Evolutionary conservation across 2,113 vertebrate genomes (phyloP).

Genomic region (Albula glossodonta): DNA sequence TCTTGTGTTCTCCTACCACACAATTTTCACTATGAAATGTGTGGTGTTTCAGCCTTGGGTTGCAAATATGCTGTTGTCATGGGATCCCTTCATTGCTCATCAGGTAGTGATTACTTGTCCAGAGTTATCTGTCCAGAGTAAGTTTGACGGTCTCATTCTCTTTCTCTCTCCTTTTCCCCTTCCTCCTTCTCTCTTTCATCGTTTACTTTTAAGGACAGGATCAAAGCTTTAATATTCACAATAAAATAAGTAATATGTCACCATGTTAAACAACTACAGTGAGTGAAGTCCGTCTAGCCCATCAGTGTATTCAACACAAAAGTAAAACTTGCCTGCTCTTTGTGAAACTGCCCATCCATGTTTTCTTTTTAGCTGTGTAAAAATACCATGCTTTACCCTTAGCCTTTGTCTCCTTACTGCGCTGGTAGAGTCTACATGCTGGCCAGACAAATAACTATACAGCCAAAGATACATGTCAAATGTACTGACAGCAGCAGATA

Average conservation of each 20-base stretch:
- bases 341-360: neutral
- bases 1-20: neutral
- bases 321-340: neutral
- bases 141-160: conserved; percentile 50
- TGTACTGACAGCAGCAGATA: neutral
- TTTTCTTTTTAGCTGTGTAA: conserved; percentile 2
- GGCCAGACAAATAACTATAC: neutral
- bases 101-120: conserved; percentile 64
- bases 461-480: neutral
- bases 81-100: conserved; percentile 66
- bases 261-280: neutral
- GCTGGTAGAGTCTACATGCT: neutral
- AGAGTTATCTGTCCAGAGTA: conserved; percentile 63
- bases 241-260: neutral
- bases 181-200: neutral
- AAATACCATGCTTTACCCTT: neutral
- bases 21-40: neutral
- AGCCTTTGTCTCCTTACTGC: neutral
- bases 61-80: conserved; percentile 58
- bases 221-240: neutral
- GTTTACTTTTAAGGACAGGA: neutral
- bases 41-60: neutral
- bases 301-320: neutral
- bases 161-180: neutral
- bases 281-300: neutral